Evolutionary conservation across 2,797 vertebrate genomes (phyloP).

Genomic region (Picus viridis): DNA sequence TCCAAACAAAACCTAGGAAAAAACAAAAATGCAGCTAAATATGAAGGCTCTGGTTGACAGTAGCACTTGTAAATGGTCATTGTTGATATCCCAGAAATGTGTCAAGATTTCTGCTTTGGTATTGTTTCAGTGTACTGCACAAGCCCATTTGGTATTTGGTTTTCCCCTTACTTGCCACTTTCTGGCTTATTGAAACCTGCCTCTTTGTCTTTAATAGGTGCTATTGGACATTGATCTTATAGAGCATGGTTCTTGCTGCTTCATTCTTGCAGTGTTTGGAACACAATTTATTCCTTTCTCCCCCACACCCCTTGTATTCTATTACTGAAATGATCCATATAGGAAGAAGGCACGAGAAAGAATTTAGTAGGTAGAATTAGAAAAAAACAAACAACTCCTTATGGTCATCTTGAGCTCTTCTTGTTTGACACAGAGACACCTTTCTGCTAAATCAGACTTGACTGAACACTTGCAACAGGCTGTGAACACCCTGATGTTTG

Average conservation of each 20-base stretch:
- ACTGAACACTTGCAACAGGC: slow-evolving; percentile 43
- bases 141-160: neutral
- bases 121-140: neutral
- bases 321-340: neutral
- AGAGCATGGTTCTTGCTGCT: neutral
- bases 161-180: neutral
- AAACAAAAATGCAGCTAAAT: neutral
- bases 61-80: neutral
- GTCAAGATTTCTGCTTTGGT: neutral
- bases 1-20: neutral
- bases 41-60: neutral
- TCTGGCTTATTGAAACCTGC: neutral
- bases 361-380: neutral
- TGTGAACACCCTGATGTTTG: slow-evolving; percentile 53
- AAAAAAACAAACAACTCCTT: neutral
- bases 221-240: neutral
- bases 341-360: neutral
- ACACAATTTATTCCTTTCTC: neutral
- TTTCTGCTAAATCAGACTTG: slow-evolving; percentile 46
- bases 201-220: neutral
- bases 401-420: neutral
- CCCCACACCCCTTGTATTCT: rapidly evolving
- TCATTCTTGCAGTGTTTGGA: neutral
- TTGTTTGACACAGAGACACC: neutral
- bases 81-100: neutral